Percentiles rank a stretch among this genome's conserved stretches.
Conservation (phyloP, 2,113 vertebrate species). For the Lampris megalopsis region DNA sequence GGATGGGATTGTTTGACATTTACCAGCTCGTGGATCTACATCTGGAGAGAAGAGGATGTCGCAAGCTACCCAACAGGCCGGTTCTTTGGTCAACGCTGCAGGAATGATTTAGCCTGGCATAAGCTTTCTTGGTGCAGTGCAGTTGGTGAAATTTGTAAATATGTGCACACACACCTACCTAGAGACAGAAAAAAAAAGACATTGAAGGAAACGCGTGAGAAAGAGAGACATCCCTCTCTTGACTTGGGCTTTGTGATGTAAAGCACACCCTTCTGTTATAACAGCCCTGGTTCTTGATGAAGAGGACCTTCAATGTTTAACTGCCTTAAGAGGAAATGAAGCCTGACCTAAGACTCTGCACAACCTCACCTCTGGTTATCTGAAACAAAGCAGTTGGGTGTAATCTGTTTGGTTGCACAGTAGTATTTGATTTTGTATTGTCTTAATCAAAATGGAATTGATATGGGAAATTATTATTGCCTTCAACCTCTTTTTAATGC, state of each 20-base stretch:
- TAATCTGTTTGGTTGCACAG: constrained; percentile 70
- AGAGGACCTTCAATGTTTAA: constrained; percentile 59
- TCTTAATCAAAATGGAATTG: constrained; percentile 68
- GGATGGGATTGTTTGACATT: constrained; percentile 20
- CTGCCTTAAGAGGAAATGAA: constrained; percentile 72
- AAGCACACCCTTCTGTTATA: constrained; percentile 47
- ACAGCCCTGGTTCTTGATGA: constrained; percentile 43
- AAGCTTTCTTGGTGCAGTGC: constrained; percentile 33
- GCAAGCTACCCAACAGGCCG: constrained; percentile 11
- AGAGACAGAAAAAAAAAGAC: constrained; percentile 57
- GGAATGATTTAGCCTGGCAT: constrained; percentile 30
- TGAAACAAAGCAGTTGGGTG: constrained; percentile 54
- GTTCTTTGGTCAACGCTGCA: constrained; percentile 35
- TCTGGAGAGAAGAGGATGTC: constrained; percentile 37
- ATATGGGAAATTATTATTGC: constrained; percentile 46
- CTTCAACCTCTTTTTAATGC: constrained; percentile 40
- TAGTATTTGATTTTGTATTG: constrained; percentile 64
- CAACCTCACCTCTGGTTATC: constrained; percentile 57
- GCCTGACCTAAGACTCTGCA: constrained; percentile 64
- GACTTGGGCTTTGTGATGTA: constrained; percentile 41
- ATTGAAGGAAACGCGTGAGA: constrained; percentile 59
- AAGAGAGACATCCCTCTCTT: constrained; percentile 13
- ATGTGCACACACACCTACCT: constrained; percentile 65
- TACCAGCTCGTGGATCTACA: constrained; percentile 28
- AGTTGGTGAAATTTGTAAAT: constrained; percentile 69